phyloP scores from a whole-genome alignment of 64 coral and sea anemone genomes.

The Stylophora pistillata region DNA sequence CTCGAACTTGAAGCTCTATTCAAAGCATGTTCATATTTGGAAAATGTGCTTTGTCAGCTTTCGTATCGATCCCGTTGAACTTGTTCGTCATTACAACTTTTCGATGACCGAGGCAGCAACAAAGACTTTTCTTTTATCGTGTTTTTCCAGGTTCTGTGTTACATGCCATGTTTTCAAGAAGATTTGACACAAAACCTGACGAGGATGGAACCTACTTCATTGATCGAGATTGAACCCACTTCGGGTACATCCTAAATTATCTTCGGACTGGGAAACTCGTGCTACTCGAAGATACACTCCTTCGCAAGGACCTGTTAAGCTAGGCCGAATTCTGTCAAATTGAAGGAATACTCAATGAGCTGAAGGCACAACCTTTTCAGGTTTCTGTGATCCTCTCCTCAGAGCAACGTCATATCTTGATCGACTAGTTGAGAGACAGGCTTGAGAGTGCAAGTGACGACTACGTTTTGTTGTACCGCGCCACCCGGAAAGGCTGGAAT shows the following conservation, averaged over 20 bases:
- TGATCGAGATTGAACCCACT: too few species aligned
- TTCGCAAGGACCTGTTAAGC: not conserved
- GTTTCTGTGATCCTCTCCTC: slow-evolving; percentile 1
- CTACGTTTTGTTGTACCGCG: not conserved
- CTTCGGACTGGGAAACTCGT: too few species aligned
- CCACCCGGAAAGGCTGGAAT: not conserved
- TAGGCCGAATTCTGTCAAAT: slow-evolving; percentile 40
- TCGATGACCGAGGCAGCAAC: not conserved
- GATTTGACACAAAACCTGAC: too few species aligned
- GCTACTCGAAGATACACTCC: not conserved
- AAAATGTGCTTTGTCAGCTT: too few species aligned
- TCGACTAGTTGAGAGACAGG: not conserved
- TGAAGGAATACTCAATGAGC: not conserved
- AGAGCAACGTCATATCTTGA: not conserved
- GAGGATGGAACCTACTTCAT: too few species aligned
- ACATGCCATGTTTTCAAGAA: not conserved
- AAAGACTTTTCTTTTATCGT: too few species aligned
- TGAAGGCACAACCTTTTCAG: not conserved
- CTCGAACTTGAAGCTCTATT: too few species aligned
- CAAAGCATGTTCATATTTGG: too few species aligned
- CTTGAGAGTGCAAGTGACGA: not conserved
- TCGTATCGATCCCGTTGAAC: too few species aligned
- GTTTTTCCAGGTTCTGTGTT: not conserved
- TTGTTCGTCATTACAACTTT: too few species aligned
- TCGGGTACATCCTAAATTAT: too few species aligned